A percentile compares a stretch with the other conserved stretches of the same genome.
Conservation (phyloP, 2,888 invertebrate genomes). For the Vannuccia rotundouncinata region DNA sequence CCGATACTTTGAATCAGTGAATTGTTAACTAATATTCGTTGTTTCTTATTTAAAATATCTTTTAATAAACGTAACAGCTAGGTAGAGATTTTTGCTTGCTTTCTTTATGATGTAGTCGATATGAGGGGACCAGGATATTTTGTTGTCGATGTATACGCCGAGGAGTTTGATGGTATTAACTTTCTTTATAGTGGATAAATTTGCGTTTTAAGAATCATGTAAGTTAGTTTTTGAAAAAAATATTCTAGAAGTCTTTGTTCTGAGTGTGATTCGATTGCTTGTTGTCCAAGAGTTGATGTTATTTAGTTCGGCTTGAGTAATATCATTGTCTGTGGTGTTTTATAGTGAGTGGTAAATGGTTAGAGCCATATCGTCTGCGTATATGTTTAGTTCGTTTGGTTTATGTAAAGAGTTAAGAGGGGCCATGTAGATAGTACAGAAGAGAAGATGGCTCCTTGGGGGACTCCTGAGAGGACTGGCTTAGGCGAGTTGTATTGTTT, state of each 20-base stretch:
- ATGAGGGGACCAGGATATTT: constrained; percentile 21
- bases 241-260: neutral
- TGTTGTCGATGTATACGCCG: constrained; percentile 3
- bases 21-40: neutral
- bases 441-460: no score
- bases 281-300: neutral
- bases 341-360: neutral
- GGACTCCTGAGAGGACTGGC: no score
- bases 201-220: neutral
- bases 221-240: neutral
- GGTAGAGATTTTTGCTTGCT: neutral
- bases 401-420: no score
- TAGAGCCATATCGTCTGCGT: neutral
- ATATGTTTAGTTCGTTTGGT: neutral
- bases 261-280: neutral
- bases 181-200: neutral
- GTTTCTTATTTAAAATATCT: constrained; percentile 21
- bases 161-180: constrained; percentile 19
- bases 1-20: constrained; percentile 16
- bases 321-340: neutral
- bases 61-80: no score
- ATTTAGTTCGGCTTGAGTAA: neutral
- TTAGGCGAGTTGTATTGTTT: no score
- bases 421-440: no score
- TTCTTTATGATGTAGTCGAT: constrained; percentile 24